phyloP scores from a whole-genome alignment of 2,888 invertebrate genomes.

The Adelphocoris suturalis region DNA sequence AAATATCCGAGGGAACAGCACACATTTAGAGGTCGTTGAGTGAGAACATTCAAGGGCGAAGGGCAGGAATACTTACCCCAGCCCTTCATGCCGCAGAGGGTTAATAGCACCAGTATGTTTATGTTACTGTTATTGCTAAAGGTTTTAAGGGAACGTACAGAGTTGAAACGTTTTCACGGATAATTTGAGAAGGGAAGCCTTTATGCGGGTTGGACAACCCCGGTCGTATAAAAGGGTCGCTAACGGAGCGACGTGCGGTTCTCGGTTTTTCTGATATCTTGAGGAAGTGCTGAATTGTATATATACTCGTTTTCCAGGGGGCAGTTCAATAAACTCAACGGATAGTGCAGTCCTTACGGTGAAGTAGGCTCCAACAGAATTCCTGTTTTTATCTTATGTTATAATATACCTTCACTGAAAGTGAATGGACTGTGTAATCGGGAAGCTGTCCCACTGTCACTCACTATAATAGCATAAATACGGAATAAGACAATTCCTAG shows the following conservation, averaged over 20 bases:
- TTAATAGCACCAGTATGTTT: slow-evolving; percentile 63
- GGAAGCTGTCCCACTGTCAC: too few relatives aligned
- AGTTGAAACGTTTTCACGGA: slow-evolving; percentile 61
- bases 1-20: slow-evolving; percentile 24
- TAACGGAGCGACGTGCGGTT: slow-evolving; percentile 25
- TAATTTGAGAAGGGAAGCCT: slow-evolving; percentile 67
- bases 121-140: slow-evolving; percentile 65
- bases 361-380: background rate
- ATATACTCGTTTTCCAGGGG: background rate
- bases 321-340: background rate
- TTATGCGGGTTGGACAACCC: slow-evolving; percentile 65
- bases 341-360: background rate
- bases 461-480: too few relatives aligned
- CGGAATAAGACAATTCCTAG: too few relatives aligned
- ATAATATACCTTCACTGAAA: too few relatives aligned
- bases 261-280: slow-evolving; percentile 14
- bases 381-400: too few relatives aligned
- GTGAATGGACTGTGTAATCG: too few relatives aligned
- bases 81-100: slow-evolving; percentile 33
- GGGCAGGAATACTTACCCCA: slow-evolving; percentile 45
- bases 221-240: slow-evolving; percentile 61
- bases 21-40: slow-evolving; percentile 51
- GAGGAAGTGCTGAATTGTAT: slow-evolving; percentile 12
- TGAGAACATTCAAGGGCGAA: slow-evolving; percentile 54
- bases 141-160: slow-evolving; percentile 51